phyloP scores from a whole-genome alignment of 2,797 vertebrate genomes.

The Coranthus polyacanthus region DNA sequence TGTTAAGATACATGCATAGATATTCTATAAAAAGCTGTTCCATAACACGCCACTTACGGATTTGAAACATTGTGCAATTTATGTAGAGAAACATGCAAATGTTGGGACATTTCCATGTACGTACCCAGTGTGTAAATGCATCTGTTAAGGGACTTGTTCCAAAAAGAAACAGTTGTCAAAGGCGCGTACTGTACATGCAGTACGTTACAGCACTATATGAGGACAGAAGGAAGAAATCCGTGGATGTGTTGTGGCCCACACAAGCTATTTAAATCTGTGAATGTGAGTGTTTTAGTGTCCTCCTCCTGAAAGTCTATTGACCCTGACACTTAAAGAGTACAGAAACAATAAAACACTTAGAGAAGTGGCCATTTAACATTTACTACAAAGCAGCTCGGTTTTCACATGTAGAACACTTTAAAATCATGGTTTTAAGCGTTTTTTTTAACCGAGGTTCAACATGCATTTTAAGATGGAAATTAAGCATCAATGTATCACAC shows the following conservation, averaged over 20 bases:
- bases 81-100: not conserved
- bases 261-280: slow-evolving; percentile 26
- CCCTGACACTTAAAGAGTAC: slow-evolving; percentile 15
- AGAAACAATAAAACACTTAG: slow-evolving; percentile 7
- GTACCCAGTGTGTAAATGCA: not conserved
- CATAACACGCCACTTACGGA: not conserved
- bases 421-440: no score
- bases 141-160: not conserved
- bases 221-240: slow-evolving; percentile 5
- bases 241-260: slow-evolving; percentile 27
- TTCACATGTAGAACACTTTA: not conserved
- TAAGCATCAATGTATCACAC: no score
- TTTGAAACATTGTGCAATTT: not conserved
- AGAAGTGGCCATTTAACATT: slow-evolving; percentile 34
- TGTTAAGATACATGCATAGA: not conserved
- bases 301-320: slow-evolving; percentile 36
- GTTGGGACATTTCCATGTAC: not conserved
- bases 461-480: no score
- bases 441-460: no score
- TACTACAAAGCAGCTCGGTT: slow-evolving; percentile 9
- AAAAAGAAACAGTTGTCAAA: not conserved
- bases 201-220: not conserved
- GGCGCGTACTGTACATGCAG: not conserved
- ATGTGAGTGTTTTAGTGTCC: slow-evolving; percentile 14
- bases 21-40: not conserved